Evolutionary conservation across 2,797 vertebrate genomes (phyloP).

Genomic region (Pipistrellus pygmaeus): DNA sequence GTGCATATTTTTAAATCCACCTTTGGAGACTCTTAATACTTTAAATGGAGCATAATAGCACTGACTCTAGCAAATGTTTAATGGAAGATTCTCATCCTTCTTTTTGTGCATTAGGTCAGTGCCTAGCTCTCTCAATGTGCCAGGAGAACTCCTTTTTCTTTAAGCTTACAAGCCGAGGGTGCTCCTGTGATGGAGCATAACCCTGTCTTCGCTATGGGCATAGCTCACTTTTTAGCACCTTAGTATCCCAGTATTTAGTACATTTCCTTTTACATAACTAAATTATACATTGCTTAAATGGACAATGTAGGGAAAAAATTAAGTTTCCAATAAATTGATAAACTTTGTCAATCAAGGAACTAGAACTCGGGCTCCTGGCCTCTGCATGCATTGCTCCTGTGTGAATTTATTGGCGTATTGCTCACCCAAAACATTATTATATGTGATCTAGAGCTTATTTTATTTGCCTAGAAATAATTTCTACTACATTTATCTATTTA

Average conservation of each 20-base stretch:
- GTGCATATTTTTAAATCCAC: not conserved
- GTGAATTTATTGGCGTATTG: not conserved
- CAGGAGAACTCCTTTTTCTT: not conserved
- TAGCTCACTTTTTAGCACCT: not conserved
- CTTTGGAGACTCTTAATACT: not conserved
- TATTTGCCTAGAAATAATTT: not conserved
- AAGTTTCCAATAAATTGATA: not conserved
- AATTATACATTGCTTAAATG: not conserved
- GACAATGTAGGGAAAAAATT: slow-evolving; percentile 25
- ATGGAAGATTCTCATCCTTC: not conserved
- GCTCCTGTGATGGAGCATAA: not conserved
- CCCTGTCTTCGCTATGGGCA: not conserved
- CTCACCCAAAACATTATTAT: not conserved
- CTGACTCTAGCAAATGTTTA: not conserved
- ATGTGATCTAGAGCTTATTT: not conserved
- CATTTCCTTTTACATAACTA: not conserved
- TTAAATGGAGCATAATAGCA: not conserved
- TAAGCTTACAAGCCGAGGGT: not conserved
- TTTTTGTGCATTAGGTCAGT: not conserved
- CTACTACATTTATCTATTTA: not conserved
- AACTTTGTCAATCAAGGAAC: not conserved
- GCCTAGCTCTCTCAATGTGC: not conserved
- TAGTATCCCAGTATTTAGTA: not conserved
- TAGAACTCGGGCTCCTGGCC: not conserved
- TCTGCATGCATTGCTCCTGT: not conserved